These are phyloP conservation scores for Taphrorychus bicolor DNA, from an alignment of 2,888 invertebrate species.

Conservation along the genomic window DNA sequence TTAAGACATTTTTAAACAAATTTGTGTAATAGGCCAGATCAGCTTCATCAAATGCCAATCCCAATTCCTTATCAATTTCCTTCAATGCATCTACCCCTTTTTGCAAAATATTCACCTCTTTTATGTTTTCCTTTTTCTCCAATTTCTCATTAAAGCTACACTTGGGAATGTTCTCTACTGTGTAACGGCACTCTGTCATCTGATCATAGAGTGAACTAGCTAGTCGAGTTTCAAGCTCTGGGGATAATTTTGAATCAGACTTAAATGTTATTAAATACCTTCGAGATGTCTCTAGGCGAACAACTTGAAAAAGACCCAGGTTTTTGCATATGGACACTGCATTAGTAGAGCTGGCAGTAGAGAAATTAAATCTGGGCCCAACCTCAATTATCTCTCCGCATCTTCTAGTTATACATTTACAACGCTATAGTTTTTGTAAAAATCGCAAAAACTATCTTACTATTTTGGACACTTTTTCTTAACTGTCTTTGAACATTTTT, in stretches of 20 bases:
- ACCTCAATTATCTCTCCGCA: conserved; percentile 93
- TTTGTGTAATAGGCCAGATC: conserved; percentile 91
- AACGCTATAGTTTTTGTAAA: too few relatives aligned
- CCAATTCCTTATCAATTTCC: conserved; percentile 67
- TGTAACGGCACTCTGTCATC: conserved; percentile 93
- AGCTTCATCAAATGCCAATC: conserved; percentile 92
- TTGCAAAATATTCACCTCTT: conserved; percentile 81
- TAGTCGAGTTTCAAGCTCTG: conserved; percentile 60
- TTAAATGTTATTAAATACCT: conserved; percentile 73
- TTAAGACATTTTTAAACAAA: conserved; percentile 81
- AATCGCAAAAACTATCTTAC: too few relatives aligned
- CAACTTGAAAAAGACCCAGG: conserved; percentile 77
- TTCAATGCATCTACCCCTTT: conserved; percentile 82
- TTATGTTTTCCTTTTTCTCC: conserved; percentile 75
- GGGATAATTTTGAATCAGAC: conserved; percentile 56
- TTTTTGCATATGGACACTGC: conserved; percentile 93
- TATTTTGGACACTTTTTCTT: too few relatives aligned
- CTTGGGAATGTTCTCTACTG: conserved; percentile 68
- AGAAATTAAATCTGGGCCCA: conserved; percentile 93
- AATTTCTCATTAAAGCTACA: conserved; percentile 73
- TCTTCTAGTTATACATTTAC: too few relatives aligned
- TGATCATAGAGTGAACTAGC: conserved; percentile 80
- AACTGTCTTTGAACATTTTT: too few relatives aligned
- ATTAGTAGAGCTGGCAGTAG: conserved; percentile 95
- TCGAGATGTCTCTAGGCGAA: conserved; percentile 81